Evolutionary conservation across 1,140 invertebrate genomes (phyloP).

Genomic region (Zelostemma sp.): DNA sequence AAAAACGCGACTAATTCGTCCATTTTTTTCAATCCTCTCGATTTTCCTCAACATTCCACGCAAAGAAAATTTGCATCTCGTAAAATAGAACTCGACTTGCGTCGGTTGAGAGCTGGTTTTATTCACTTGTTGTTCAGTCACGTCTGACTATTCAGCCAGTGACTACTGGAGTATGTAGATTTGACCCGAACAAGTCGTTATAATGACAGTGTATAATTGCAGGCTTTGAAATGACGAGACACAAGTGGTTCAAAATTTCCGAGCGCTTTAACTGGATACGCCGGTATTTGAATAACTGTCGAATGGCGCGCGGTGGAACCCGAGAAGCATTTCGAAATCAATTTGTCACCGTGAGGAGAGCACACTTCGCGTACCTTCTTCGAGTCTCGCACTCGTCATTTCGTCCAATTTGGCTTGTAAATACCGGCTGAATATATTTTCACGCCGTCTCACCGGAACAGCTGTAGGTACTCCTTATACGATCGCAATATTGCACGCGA

Average conservation of each 20-base stretch:
- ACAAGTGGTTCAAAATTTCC: conserved; percentile 45
- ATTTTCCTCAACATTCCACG: too few relatives aligned
- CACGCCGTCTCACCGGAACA: conserved; percentile 33
- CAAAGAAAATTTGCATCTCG: too few relatives aligned
- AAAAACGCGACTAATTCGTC: neutral
- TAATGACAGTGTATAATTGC: conserved; percentile 47
- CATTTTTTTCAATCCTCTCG: neutral
- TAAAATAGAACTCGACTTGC: too few relatives aligned
- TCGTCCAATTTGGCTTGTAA: conserved; percentile 67
- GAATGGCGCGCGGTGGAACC: conserved; percentile 52
- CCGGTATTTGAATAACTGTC: conserved; percentile 59
- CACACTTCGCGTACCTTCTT: conserved; percentile 47
- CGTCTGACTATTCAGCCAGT: conserved; percentile 44
- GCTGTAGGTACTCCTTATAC: conserved; percentile 33
- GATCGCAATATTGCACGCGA: conserved; percentile 28
- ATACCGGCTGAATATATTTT: conserved; percentile 63
- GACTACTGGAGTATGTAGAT: conserved; percentile 46
- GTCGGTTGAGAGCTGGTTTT: too few relatives aligned
- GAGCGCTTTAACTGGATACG: conserved; percentile 41
- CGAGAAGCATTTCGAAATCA: conserved; percentile 64
- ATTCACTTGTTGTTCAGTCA: conserved; percentile 26
- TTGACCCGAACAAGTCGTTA: conserved; percentile 39
- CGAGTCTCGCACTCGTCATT: conserved; percentile 53
- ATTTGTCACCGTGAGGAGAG: conserved; percentile 59
- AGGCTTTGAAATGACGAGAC: conserved; percentile 45